Percentiles rank a stretch among this genome's conserved stretches.
phyloP scores from a whole-genome alignment of 2,888 invertebrate genomes.

The Chaitophorus viminalis region DNA sequence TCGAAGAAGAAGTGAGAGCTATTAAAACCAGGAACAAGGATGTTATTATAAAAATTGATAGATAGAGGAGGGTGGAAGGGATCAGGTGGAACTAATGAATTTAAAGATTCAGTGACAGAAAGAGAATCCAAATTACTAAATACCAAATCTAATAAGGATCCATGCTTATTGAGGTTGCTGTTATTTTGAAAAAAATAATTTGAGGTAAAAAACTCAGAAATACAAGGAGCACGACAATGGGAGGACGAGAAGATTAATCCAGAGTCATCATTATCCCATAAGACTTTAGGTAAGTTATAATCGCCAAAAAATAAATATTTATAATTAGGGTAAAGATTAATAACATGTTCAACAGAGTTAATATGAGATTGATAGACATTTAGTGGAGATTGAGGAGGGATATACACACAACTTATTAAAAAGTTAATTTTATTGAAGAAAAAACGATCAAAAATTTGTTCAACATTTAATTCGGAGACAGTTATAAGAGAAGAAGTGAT shows the following conservation, averaged over 20 bases:
- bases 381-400: too few relatives aligned
- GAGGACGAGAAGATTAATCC: too few relatives aligned
- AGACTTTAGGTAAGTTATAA: neutral
- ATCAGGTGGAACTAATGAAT: neutral
- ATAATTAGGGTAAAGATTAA: conserved; percentile 5
- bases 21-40: neutral
- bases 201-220: conserved; percentile 2
- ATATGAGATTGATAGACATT: too few relatives aligned
- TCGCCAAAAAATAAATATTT: neutral
- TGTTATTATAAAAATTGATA: neutral
- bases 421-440: neutral
- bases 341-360: too few relatives aligned
- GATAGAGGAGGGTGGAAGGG: neutral
- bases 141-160: conserved; percentile 7
- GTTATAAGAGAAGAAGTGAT: neutral
- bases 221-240: neutral
- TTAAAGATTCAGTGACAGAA: neutral
- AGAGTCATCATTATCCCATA: conserved; percentile 5
- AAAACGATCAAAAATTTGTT: neutral
- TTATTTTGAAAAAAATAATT: conserved; percentile 3
- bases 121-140: neutral
- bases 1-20: neutral
- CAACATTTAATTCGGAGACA: neutral
- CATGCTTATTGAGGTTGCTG: neutral
- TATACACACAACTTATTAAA: neutral